A percentile compares a stretch with the other conserved stretches of the same genome.
phyloP scores from a whole-genome alignment of 2,797 vertebrate genomes.

The Syndactyla subalaris region DNA sequence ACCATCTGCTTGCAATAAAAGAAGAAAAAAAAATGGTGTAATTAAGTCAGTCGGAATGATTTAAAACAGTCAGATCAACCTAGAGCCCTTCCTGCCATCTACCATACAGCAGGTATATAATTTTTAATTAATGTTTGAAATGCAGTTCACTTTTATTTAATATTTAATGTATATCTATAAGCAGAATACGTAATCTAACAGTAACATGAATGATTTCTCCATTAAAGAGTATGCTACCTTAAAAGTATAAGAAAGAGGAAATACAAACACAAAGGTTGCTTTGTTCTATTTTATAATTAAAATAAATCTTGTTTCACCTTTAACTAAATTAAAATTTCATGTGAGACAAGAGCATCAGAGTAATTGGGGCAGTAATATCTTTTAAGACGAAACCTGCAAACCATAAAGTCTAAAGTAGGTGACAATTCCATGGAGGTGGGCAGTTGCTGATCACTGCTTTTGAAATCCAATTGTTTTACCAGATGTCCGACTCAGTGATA shows the following conservation, averaged over 20 bases:
- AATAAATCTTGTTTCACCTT: slow-evolving; percentile 61
- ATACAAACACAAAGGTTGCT: slow-evolving; percentile 7
- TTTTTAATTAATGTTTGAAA: slow-evolving; percentile 74
- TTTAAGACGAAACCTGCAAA: neutral
- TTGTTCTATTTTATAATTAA: slow-evolving; percentile 56
- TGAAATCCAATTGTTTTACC: neutral
- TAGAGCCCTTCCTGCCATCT: slow-evolving; percentile 27
- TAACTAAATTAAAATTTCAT: slow-evolving; percentile 59
- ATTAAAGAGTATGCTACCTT: slow-evolving; percentile 23
- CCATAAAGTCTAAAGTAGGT: neutral
- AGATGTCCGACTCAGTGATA: slow-evolving; percentile 19
- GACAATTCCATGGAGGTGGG: neutral
- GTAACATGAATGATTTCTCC: slow-evolving; percentile 27
- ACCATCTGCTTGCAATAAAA: neutral
- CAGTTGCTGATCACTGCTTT: slow-evolving; percentile 7
- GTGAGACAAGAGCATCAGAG: neutral
- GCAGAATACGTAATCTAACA: slow-evolving; percentile 13
- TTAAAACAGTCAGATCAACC: slow-evolving; percentile 48
- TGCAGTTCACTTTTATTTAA: slow-evolving; percentile 61
- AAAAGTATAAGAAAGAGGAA: slow-evolving; percentile 31
- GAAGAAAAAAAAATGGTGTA: neutral
- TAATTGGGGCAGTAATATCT: neutral
- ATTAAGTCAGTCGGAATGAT: slow-evolving; percentile 61
- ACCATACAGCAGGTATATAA: slow-evolving; percentile 24
- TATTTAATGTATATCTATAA: slow-evolving; percentile 71